phyloP scores from a whole-genome alignment of 2,888 invertebrate genomes.

The Pyrocoelia pectoralis region DNA sequence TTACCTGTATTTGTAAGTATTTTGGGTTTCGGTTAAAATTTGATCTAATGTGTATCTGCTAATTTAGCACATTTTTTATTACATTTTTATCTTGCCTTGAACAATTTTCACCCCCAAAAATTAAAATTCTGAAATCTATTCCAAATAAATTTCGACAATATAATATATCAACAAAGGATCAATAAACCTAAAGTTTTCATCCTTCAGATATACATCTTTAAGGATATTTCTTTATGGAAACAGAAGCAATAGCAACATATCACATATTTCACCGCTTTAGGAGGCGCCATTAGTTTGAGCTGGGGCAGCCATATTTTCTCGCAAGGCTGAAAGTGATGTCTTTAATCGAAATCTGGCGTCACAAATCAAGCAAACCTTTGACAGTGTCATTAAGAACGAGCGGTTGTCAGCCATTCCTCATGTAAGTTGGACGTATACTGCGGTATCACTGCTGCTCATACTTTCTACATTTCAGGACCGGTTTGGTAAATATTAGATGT shows the following conservation, averaged over 20 bases:
- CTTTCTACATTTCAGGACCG: conserved; percentile 25
- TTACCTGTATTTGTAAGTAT: too few relatives aligned
- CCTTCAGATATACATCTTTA: conserved; percentile 3
- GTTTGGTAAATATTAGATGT: conserved; percentile 5
- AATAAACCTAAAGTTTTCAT: not conserved
- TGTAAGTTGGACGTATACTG: conserved; percentile 41
- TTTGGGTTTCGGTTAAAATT: too few relatives aligned
- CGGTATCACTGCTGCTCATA: conserved; percentile 29
- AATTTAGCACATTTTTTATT: too few relatives aligned
- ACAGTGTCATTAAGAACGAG: conserved; percentile 61
- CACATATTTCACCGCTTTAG: conserved; percentile 39
- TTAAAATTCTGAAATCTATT: too few relatives aligned
- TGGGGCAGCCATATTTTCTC: conserved; percentile 55
- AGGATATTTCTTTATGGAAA: conserved; percentile 5
- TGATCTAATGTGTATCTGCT: too few relatives aligned
- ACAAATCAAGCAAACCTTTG: conserved; percentile 61
- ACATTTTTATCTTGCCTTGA: too few relatives aligned
- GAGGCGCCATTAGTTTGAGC: conserved; percentile 43
- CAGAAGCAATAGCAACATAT: conserved; percentile 33
- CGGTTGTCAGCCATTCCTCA: conserved; percentile 60
- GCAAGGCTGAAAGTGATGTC: conserved; percentile 60
- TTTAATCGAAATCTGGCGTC: conserved; percentile 60
- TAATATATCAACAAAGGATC: not conserved
- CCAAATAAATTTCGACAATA: too few relatives aligned
- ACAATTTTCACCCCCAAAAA: too few relatives aligned